Evolutionary conservation across 2,888 invertebrate species (phyloP).

Genomic region (Unio delphinus): DNA sequence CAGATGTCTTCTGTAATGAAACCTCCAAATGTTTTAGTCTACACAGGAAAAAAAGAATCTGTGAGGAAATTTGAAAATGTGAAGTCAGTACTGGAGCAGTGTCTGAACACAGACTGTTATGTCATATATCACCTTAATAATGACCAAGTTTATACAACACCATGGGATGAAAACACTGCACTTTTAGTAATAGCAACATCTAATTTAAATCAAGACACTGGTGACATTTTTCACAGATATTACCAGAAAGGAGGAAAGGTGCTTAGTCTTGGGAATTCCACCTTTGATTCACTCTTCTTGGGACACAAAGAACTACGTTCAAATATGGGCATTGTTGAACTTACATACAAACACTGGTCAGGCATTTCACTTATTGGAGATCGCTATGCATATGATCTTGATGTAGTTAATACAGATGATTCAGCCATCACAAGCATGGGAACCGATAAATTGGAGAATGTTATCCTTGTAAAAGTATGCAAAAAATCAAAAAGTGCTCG

Average conservation of each 20-base stretch:
- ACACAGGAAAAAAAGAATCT: slow-evolving; percentile 65
- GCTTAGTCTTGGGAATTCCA: slow-evolving; percentile 45
- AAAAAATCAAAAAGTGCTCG: slow-evolving; percentile 11
- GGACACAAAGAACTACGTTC: slow-evolving; percentile 20
- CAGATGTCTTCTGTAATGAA: slow-evolving; percentile 34
- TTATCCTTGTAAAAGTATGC: slow-evolving; percentile 29
- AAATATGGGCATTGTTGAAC: slow-evolving; percentile 35
- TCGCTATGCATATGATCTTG: slow-evolving; percentile 38
- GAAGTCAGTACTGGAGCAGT: slow-evolving; percentile 48
- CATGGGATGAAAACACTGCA: slow-evolving; percentile 66
- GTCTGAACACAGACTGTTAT: slow-evolving; percentile 60
- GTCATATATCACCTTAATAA: slow-evolving; percentile 65
- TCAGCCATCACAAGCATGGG: slow-evolving; percentile 17
- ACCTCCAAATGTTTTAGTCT: slow-evolving; percentile 69
- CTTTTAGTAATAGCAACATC: slow-evolving; percentile 60
- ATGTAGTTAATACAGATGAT: slow-evolving; percentile 5
- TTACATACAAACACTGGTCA: slow-evolving; percentile 44
- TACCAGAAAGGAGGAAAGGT: slow-evolving; percentile 53
- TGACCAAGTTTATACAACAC: slow-evolving; percentile 52
- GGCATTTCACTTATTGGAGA: slow-evolving; percentile 49
- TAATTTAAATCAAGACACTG: slow-evolving; percentile 51
- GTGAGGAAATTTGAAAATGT: slow-evolving; percentile 55
- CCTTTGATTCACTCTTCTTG: slow-evolving; percentile 43
- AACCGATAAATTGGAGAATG: slow-evolving; percentile 29
- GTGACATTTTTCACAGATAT: slow-evolving; percentile 50